Conservation (phyloP, 1,140 invertebrate genomes). For the Holotrichia oblita region DNA sequence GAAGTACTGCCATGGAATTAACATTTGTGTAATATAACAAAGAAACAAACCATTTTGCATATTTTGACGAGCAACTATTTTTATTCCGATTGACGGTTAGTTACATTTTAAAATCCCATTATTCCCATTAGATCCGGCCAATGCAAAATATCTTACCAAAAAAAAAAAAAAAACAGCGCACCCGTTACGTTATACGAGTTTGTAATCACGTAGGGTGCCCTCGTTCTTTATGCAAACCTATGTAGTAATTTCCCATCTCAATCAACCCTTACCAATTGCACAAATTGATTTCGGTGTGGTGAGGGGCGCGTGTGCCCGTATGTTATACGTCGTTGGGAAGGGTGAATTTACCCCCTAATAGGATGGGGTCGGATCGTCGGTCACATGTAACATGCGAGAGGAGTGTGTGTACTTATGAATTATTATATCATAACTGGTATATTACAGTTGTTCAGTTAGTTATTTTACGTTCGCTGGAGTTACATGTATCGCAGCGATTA, state of each 20-base stretch:
- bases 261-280: slow-evolving; percentile 54
- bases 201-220: slow-evolving; percentile 53
- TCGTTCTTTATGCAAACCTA: slow-evolving; percentile 52
- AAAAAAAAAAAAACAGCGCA: slow-evolving; percentile 13
- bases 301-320: slow-evolving; percentile 48
- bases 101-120: background rate
- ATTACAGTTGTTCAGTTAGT: slow-evolving; percentile 43
- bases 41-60: no score
- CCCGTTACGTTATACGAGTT: slow-evolving; percentile 48
- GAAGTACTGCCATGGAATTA: no score
- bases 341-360: slow-evolving; percentile 18
- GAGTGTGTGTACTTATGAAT: slow-evolving; percentile 58
- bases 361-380: slow-evolving; percentile 43
- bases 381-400: slow-evolving; percentile 53
- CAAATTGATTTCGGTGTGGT: slow-evolving; percentile 56
- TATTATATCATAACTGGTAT: slow-evolving; percentile 61
- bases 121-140: background rate
- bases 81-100: background rate
- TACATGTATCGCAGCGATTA: background rate
- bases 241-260: slow-evolving; percentile 52
- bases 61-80: no score
- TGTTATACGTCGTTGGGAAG: slow-evolving; percentile 29
- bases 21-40: no score
- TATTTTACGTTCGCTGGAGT: slow-evolving; percentile 13
- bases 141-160: background rate